Evolutionary conservation across 1,140 invertebrate species (phyloP).

Genomic region (Drosophila novamexicana): DNA sequence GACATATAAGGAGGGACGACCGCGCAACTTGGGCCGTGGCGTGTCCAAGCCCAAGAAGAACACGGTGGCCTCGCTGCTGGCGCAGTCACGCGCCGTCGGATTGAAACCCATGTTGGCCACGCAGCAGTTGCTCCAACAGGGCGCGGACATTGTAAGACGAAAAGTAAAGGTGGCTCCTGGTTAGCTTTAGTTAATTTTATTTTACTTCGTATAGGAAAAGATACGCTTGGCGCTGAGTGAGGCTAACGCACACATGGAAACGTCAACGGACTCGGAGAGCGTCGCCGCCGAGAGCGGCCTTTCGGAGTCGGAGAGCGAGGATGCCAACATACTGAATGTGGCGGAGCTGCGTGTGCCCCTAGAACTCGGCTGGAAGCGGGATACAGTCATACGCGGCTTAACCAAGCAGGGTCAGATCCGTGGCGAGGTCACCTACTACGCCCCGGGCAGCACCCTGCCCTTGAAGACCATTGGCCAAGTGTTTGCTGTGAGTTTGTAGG

Average conservation of each 20-base stretch:
- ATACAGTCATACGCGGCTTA: constrained; percentile 94
- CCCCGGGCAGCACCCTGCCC: constrained; percentile 88
- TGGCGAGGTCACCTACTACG: constrained; percentile 95
- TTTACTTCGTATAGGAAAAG: constrained; percentile 83
- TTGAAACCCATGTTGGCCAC: constrained; percentile 86
- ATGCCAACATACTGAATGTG: constrained; percentile 86
- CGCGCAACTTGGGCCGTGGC: constrained; percentile 92
- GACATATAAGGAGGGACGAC: constrained; percentile 88
- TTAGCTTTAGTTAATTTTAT: not conserved
- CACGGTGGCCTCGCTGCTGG: constrained; percentile 93
- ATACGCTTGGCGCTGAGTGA: constrained; percentile 85
- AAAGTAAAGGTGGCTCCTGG: not conserved
- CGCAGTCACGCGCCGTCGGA: constrained; percentile 92
- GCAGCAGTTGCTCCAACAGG: constrained; percentile 84
- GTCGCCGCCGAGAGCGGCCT: constrained; percentile 85
- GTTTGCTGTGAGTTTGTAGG: constrained; percentile 85
- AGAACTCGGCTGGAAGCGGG: constrained; percentile 94
- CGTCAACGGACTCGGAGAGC: constrained; percentile 86
- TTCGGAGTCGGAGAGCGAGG: constrained; percentile 83
- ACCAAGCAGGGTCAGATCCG: constrained; percentile 92
- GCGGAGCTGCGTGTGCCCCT: constrained; percentile 90
- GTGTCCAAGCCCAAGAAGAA: constrained; percentile 96
- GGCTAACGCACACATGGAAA: constrained; percentile 84
- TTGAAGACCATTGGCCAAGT: constrained; percentile 86
- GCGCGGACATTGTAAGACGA: constrained; percentile 83